Evolutionary conservation across 2,113 vertebrate species (phyloP).

Genomic region (Podocnemis expansa): DNA sequence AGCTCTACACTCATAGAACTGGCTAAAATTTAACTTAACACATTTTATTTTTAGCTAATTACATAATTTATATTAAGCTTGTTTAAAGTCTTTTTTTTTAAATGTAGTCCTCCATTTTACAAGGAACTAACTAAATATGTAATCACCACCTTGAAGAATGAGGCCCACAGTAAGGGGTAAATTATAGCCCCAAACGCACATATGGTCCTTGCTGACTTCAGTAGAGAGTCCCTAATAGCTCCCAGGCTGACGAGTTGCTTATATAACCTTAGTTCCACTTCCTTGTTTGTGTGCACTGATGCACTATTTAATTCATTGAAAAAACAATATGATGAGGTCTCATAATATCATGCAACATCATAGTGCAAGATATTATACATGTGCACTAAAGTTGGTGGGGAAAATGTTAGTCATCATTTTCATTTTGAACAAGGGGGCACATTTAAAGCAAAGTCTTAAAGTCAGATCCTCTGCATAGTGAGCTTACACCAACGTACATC

Average conservation of each 20-base stretch:
- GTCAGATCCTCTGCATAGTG: background rate
- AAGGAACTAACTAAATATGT: background rate
- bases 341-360: background rate
- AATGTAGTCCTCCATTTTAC: background rate
- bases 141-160: background rate
- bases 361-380: background rate
- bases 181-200: background rate
- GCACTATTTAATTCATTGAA: background rate
- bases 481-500: background rate
- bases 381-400: background rate
- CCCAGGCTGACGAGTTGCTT: background rate
- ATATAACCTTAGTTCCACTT: background rate
- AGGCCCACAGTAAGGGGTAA: background rate
- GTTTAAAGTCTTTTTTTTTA: background rate
- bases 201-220: rapidly evolving
- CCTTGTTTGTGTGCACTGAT: rapidly evolving
- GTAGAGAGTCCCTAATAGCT: rapidly evolving
- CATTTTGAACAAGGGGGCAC: background rate
- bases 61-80: background rate
- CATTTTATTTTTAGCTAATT: background rate
- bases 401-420: background rate
- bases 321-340: background rate
- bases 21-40: background rate
- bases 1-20: background rate
- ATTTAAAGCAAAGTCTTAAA: background rate